A percentile compares a stretch with the other conserved stretches of the same genome.
phyloP scores from a whole-genome alignment of 2,113 vertebrate genomes.

The Cranoglanis bouderius region DNA sequence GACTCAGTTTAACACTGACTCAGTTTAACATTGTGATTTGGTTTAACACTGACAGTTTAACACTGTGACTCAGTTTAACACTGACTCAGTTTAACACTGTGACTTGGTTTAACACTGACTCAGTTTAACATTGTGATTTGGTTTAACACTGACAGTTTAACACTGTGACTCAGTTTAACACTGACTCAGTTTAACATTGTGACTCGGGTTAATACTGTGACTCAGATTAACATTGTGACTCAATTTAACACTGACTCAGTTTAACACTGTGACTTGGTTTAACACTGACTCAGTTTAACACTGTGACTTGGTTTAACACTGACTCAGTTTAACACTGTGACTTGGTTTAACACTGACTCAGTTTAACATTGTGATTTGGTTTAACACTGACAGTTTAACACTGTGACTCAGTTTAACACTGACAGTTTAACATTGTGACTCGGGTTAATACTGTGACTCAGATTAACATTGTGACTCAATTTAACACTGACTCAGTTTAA shows the following conservation, averaged over 20 bases:
- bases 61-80: not conserved
- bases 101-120: too few relatives aligned
- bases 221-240: not conserved
- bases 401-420: not conserved
- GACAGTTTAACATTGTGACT: not conserved
- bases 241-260: not conserved
- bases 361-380: not conserved
- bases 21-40: not conserved
- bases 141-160: too few relatives aligned
- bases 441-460: too few relatives aligned
- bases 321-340: not conserved
- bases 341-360: not conserved
- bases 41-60: too few relatives aligned
- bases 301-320: not conserved
- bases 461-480: too few relatives aligned
- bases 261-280: not conserved
- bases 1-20: not conserved
- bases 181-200: not conserved
- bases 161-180: not conserved
- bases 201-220: not conserved
- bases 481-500: not conserved
- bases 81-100: not conserved
- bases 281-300: too few relatives aligned
- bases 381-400: not conserved
- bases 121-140: too few relatives aligned